Base-by-base conservation (phyloP, 2,113 vertebrate species). In the Callaeas wilsoni region DNA sequence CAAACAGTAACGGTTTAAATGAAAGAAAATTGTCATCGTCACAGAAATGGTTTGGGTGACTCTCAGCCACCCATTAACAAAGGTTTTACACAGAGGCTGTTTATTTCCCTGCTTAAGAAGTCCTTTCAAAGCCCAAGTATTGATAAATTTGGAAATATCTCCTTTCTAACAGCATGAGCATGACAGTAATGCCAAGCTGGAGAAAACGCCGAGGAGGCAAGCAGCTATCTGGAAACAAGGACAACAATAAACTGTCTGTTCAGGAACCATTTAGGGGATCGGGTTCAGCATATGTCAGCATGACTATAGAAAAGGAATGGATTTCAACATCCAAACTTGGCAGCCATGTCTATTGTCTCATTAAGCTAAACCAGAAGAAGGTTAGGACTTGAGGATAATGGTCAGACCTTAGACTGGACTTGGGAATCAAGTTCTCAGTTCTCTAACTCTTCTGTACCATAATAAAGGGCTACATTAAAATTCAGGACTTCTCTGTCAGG, bases 91-190 rank as follows among this genome's bases (percentile, higher is more conserved):
- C 41, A 88, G 57, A 73, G 17, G 25, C 65, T 85, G 49, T 90
- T 95, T 83, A 68, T 90, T 76, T 80, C 76, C n/a, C 59, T 77
- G 55, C 59, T 73, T 80, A 63, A 92, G 71, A 90, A 90, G 47
- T 62, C 44, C 32, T 93, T 90, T 92, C 83, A 86, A 94, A 96
- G 62, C 12, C 6, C 37, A 49, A 86, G 75, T 77, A 76, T 39
- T 90, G 79, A 86, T 88, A 77, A 94, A 92, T 27, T 77, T 80
- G 75, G 77, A 92, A 93, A 88, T 80, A 90, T 42, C 46, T 86
- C 50, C 23, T 59, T 90, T 88, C 46, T 73, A 73, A 65, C 0
- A 1, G 59, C 29, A 33, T 10, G 37, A 91, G 75, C 8, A 15
- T 86, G 92, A 90, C 79, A 90, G 85, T 2, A 86, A 80, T 35